Conservation (phyloP, 2,888 invertebrate genomes). For the Eupithecia vulgata region DNA sequence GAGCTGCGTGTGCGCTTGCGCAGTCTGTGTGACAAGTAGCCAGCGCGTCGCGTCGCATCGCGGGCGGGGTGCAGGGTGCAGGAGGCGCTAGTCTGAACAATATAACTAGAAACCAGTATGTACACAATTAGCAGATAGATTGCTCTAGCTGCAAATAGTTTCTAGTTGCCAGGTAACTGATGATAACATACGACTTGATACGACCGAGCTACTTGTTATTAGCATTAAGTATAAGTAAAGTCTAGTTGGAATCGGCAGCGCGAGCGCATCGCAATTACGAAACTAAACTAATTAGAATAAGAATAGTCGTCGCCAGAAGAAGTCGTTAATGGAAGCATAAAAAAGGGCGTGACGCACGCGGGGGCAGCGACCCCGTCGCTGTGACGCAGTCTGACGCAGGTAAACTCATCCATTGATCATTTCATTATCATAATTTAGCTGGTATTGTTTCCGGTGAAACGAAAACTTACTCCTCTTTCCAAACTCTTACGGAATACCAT, state of each 20-base stretch:
- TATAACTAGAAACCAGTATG: background rate
- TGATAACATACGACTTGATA: background rate
- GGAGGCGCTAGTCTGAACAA: background rate
- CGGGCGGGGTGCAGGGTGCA: background rate
- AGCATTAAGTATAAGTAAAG: constrained; percentile 8
- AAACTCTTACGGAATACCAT: background rate
- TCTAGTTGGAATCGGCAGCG: constrained; percentile 6
- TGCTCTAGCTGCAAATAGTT: background rate
- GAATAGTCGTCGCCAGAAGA: constrained; percentile 18
- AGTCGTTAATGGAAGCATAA: background rate
- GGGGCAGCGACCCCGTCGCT: background rate
- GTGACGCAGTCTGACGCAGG: background rate
- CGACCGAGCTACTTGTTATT: background rate
- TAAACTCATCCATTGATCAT: background rate
- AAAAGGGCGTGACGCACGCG: background rate
- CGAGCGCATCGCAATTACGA: constrained; percentile 18
- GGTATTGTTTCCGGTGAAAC: background rate
- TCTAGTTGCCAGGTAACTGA: constrained; percentile 1
- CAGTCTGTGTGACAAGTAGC: background rate
- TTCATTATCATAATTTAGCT: background rate
- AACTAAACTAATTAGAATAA: constrained; percentile 36
- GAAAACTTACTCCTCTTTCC: background rate
- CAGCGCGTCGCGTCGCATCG: too few species aligned
- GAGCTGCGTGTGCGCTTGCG: background rate
- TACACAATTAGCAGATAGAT: background rate